These are phyloP conservation scores for Esox niger DNA, from an alignment of 2,113 vertebrate species.

Conservation along the genomic window DNA sequence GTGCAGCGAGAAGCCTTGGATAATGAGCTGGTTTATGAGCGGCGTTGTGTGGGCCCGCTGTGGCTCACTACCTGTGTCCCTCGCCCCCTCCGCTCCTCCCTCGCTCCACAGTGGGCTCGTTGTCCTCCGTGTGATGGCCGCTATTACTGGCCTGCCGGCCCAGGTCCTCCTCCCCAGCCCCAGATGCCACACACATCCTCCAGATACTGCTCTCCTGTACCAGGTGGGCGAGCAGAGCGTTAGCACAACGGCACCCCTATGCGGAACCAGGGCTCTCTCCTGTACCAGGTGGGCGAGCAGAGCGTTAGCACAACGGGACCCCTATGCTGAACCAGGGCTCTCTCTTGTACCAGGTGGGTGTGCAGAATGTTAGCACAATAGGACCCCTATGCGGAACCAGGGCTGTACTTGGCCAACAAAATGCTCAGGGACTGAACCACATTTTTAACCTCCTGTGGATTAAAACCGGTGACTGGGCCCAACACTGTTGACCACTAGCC, in stretches of 20 bases:
- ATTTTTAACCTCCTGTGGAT: no score
- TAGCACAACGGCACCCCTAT: conserved; percentile 24
- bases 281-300: not conserved
- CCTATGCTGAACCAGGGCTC: conserved; percentile 7
- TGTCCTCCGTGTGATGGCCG: conserved; percentile 53
- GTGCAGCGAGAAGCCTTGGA: no score
- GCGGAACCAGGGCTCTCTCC: no score
- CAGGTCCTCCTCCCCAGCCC: conserved; percentile 53
- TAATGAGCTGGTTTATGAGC: no score
- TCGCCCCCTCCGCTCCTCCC: conserved; percentile 38
- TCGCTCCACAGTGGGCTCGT: conserved; percentile 49
- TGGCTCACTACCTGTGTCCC: conserved; percentile 64
- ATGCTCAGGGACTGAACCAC: no score
- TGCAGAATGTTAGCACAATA: not conserved
- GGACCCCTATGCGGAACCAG: conserved; percentile 1
- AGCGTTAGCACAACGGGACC: conserved; percentile 2
- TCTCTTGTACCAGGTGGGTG: no score
- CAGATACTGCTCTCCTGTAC: conserved; percentile 80
- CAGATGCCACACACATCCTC: conserved; percentile 75
- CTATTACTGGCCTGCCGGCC: conserved; percentile 62
- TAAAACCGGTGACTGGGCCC: not conserved
- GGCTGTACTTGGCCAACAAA: no score
- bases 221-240: not conserved
- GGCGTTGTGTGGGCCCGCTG: no score
- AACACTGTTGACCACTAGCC: no score